Evolutionary conservation across 2,113 vertebrate genomes (phyloP), one percentile per base, ranked within the genome.

Genomic region (Menidia beryllina): DNA sequence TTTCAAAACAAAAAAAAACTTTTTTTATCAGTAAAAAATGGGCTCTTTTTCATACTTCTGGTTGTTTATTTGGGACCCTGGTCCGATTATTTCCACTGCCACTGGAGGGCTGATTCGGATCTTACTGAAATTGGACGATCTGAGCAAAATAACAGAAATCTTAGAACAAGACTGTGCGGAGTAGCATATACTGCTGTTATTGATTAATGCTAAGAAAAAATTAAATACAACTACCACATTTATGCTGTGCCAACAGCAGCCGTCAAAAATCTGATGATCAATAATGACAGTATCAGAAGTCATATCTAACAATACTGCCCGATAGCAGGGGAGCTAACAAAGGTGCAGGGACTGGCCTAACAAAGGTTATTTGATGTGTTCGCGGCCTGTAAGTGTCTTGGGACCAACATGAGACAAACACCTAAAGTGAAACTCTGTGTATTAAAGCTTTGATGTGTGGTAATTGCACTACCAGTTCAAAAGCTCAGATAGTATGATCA

Each of bases 221-320:
- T 2, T 45, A 1, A 6, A n/a, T 45, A 19, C 4, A 14, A 6
- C 2, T 19, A 45, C 7, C 17, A 45, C 2, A 30, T 84, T 75
- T 79, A 72, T 54, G 5, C 83, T 77, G 54, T 73, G 57, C 52
- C 73, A 70, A 83, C 58, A 58, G 69, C 78, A 84, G 63, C 54
- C 24, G 70, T 69, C 79, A 85, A 78, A 89, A 88, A 77, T 77
- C 54, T 43, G 79, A 82, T 79, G 73, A 55, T 85, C 79, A 88
- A 69, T 77, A 66, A 84, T 77, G 57, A 77, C 66, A 75, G 82
- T 69, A 88, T 90, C 72, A 88, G 65, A 79, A 88, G 75, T 89
- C 83, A 82, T 84, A 86, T 87, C 81, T 67, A 76, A 79, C 71
- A 43, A 70, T 73, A 66, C 55, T 63, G 55, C 70, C 70, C 60